phyloP scores from a whole-genome alignment of 2,888 invertebrate genomes.

The Sylvicola fuscatus region DNA sequence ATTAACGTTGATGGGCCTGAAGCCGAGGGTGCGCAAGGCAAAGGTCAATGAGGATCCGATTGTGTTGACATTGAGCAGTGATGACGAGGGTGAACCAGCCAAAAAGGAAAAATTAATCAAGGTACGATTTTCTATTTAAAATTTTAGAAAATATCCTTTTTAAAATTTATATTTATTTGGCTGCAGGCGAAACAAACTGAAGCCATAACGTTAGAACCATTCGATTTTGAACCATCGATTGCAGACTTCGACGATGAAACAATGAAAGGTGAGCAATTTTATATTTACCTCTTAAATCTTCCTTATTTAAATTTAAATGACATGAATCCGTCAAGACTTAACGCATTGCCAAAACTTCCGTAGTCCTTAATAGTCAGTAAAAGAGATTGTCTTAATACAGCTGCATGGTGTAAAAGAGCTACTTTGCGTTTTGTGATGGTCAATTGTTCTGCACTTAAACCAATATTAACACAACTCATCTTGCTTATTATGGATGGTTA shows the following conservation, averaged over 20 bases:
- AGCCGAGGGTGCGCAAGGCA: conserved; percentile 7
- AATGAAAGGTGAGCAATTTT: conserved; percentile 3
- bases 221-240: conserved; percentile 17
- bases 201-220: conserved; percentile 8
- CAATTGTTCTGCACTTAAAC: no score
- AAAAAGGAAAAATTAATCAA: conserved; percentile 2
- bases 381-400: no score
- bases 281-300: no score
- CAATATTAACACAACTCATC: no score
- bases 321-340: no score
- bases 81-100: conserved; percentile 35
- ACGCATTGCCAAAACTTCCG: no score
- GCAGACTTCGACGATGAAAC: conserved; percentile 11
- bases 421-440: no score
- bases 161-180: neutral
- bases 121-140: neutral
- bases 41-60: conserved; percentile 37
- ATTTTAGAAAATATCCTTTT: neutral
- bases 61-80: conserved; percentile 46
- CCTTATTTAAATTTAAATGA: no score
- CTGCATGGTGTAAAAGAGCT: no score
- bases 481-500: no score
- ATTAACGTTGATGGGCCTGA: no score
- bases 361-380: no score
- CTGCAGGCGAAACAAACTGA: neutral